Evolutionary conservation across 2,888 invertebrate genomes (phyloP), one percentile per base, ranked within the genome.

Genomic region (Dryadula phaetusa): DNA sequence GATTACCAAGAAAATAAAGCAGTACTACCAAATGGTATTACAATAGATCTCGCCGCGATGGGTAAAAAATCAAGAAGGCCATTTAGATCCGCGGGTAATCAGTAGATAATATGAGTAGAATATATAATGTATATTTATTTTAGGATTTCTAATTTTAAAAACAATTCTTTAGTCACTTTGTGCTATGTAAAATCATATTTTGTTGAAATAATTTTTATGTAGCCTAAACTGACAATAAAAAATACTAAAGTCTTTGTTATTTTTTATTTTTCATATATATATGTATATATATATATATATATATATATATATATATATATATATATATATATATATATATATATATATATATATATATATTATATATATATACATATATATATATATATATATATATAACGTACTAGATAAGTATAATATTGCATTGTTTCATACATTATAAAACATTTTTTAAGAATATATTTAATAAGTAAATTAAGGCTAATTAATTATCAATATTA

Each of bases 1-100:
- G 96, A 96, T 84, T 96, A 96, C 78, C 94, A 95, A 82, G 95
- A 95, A 82, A 96, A 96, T 80, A 95, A 95, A 80, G 95, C 95
- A 58, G 95, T 96, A 25, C 87, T 95, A 69, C 95, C 96, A 44
- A 95, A 95, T 81, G 96, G 96, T 61, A 94, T 95, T 73, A 94
- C 95, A 70, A 94, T 96, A 76, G 95, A 95, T 88, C 93, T 96
- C 84, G 92, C 94, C 73, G 92, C 93, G 66, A 94, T 95, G 94
- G 95, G 95, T 72, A 96, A 95, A 81, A 96, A 96, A 80, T 94
- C 95, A 53, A 94, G 95, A 77, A 94, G 95, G 85, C 96, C 96
- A 72, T 94, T 93, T 75, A 91, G 92, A 80, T 86, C 90, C 76
- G 87, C 93, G 73, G 84, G 86, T 78, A 93, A 91, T 85, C 89